Conservation (phyloP, 2,797 vertebrate genomes). For the Emydoidea blandingii region DNA sequence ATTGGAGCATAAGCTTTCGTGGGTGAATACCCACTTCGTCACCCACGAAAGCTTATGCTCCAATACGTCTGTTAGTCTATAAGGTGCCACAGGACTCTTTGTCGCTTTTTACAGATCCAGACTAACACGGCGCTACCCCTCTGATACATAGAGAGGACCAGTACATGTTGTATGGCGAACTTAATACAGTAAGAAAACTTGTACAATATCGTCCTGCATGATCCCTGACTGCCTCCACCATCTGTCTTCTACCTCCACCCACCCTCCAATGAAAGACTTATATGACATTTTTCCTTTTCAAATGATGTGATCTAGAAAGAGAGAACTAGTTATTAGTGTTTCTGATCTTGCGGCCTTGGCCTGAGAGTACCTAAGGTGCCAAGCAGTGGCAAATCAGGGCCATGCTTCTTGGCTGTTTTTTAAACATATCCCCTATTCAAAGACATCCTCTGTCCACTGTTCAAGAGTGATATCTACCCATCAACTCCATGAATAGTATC, state of each 20-base stretch:
- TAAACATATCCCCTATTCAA: neutral
- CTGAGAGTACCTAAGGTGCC: neutral
- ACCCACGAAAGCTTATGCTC: too few species aligned
- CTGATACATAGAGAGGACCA: neutral
- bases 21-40: too few species aligned
- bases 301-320: neutral
- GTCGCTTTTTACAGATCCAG: too few species aligned
- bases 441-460: neutral
- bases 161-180: neutral
- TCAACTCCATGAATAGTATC: neutral
- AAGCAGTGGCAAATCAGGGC: slow-evolving; percentile 3
- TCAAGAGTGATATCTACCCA: neutral
- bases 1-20: too few species aligned
- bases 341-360: neutral
- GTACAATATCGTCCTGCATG: neutral
- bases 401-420: slow-evolving; percentile 25
- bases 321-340: neutral
- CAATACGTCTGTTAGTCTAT: too few species aligned
- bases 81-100: too few species aligned
- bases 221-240: neutral
- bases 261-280: neutral
- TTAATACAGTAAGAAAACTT: neutral
- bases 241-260: neutral
- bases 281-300: neutral
- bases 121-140: too few species aligned